phyloP scores from a whole-genome alignment of 2,797 vertebrate species.

The Urosaurus nigricauda region DNA sequence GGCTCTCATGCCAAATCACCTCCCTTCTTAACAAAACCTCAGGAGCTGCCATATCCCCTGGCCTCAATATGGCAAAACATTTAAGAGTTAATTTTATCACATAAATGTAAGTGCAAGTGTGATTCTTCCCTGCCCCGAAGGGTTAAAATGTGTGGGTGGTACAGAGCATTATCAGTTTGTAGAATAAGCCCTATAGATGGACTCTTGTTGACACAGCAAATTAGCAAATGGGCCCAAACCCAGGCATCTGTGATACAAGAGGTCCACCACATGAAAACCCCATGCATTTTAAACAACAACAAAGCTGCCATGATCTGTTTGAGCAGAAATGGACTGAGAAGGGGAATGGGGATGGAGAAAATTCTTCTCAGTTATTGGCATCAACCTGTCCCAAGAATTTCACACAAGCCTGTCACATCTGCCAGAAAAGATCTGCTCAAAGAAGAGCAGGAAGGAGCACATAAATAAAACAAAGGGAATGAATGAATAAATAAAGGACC shows the following conservation, averaged over 20 bases:
- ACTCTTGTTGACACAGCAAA: neutral
- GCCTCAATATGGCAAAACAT: neutral
- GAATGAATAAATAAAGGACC: constrained; percentile 55
- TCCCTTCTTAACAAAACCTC: neutral
- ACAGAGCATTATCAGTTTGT: neutral
- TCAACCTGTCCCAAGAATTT: neutral
- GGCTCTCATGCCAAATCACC: neutral
- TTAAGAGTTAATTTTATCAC: neutral
- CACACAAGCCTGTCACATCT: neutral
- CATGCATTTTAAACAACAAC: fast-evolving
- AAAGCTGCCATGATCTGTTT: neutral
- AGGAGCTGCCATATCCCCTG: neutral
- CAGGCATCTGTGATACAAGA: neutral
- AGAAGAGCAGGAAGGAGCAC: constrained; percentile 6
- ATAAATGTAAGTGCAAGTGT: no score
- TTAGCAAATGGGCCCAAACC: fast-evolving
- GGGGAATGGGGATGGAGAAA: neutral
- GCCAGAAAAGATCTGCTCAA: neutral
- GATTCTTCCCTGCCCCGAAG: neutral
- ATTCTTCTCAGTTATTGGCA: neutral
- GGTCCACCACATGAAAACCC: fast-evolving
- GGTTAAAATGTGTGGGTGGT: neutral
- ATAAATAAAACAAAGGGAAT: constrained; percentile 42
- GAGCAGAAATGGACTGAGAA: neutral
- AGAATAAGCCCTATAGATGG: fast-evolving